These are phyloP conservation scores for Odontophorus gujanensis DNA, from an alignment of 2,113 vertebrate genomes.

Conservation along the genomic window DNA sequence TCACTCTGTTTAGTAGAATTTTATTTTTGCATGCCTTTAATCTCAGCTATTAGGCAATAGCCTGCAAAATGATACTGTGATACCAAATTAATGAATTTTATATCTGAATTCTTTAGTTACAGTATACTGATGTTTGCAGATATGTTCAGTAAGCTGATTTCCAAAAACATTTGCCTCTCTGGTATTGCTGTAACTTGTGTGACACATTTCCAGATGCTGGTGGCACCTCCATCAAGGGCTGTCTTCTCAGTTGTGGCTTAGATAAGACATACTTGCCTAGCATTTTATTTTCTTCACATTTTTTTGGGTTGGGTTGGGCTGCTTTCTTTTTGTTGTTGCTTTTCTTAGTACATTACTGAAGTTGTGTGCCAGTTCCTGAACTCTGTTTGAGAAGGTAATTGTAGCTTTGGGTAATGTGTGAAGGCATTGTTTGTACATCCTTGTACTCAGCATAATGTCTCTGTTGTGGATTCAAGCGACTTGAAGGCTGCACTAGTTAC, in stretches of 20 bases:
- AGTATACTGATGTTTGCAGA: background rate
- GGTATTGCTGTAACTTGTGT: background rate
- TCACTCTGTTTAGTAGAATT: background rate
- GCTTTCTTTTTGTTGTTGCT: background rate
- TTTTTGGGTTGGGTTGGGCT: background rate
- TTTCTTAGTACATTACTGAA: background rate
- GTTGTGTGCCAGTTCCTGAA: background rate
- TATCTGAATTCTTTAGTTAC: background rate
- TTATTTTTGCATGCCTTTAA: background rate
- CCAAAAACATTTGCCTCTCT: background rate
- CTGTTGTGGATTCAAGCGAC: background rate
- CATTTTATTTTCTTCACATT: background rate
- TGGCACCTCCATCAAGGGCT: background rate
- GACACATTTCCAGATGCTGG: background rate
- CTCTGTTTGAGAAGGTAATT: background rate
- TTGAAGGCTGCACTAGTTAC: background rate
- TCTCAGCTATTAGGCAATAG: background rate
- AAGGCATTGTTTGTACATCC: background rate
- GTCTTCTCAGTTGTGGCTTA: background rate
- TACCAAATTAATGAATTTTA: background rate
- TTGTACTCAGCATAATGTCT: fast-evolving
- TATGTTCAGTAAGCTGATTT: background rate
- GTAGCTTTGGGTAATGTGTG: background rate
- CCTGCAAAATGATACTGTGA: background rate
- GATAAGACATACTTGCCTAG: background rate